These are phyloP conservation scores for Andricus grossulariae DNA, from an alignment of 1,140 invertebrate species.

Conservation along the genomic window DNA sequence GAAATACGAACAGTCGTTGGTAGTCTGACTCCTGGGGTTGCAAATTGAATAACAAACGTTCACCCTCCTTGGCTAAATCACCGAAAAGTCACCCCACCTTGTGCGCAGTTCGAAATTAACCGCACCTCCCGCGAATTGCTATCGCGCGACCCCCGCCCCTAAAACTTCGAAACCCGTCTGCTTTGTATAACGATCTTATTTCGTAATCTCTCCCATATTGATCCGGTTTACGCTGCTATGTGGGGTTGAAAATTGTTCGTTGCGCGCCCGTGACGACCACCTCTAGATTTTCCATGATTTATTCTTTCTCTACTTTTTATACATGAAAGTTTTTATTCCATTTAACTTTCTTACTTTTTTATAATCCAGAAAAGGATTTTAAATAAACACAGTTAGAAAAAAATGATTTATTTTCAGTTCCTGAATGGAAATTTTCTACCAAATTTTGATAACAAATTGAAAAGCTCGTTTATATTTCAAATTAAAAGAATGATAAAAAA, in stretches of 20 bases:
- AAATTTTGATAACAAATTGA: too few species aligned
- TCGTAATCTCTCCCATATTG: constrained; percentile 72
- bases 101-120: constrained; percentile 66
- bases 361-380: too few species aligned
- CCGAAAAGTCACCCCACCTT: constrained; percentile 66
- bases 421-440: too few species aligned
- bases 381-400: too few species aligned
- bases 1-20: constrained; percentile 50
- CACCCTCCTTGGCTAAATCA: constrained; percentile 70
- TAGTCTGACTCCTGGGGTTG: constrained; percentile 51
- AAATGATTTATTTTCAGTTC: too few species aligned
- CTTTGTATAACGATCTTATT: constrained; percentile 75
- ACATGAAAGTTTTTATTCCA: background rate
- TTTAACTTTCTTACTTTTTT: background rate
- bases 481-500: background rate
- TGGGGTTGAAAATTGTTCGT: constrained; percentile 55
- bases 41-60: constrained; percentile 75
- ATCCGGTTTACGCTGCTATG: constrained; percentile 62
- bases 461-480: too few species aligned
- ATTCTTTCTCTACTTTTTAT: background rate
- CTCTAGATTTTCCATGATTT: constrained; percentile 4
- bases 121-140: constrained; percentile 66
- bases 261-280: constrained; percentile 38
- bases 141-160: constrained; percentile 38
- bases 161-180: constrained; percentile 50